Base-by-base conservation (phyloP, 1,140 invertebrate genomes). In the Tetragonula clypearis region DNA sequence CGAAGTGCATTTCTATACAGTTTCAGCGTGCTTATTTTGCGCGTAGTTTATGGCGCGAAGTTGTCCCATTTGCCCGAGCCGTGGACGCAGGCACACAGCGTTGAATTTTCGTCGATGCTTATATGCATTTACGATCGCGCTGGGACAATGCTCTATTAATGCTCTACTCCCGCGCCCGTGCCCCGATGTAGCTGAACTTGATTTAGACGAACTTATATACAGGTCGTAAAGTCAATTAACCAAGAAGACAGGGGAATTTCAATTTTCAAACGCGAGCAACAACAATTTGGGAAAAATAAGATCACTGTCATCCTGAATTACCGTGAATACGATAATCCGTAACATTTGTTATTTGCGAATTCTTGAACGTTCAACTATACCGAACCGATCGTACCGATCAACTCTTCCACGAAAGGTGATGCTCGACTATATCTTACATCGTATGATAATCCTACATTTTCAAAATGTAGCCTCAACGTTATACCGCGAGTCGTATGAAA, bases 51-150 rank as follows among this genome's bases (percentile, higher is more conserved):
- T 56, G 68, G 65, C 14, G 2, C 71, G 23, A 88, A 89, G 76
- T 89, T 89, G 75, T 77, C 55, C 87, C 81, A 86, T 88, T 89
- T 88, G 35, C 65, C 55, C 53, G 60, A 66, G 74, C n/a, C 58
- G 53, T 30, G 71, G 21, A 82, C 71, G 15, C 75, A 75, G 35
- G 75, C 76, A 88, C 84, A 86, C 30, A 30, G 88, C 62, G 79
- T 86, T 75, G 84, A 68, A 82, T 86, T 88, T 88, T 86, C 84
- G 71, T 82, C 79, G 79, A 86, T 89, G 78, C 79, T 88, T 77
- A 65, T 66, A 60, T 84, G 60, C 35, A 58, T 71, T 84, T 65
- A 72, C 77, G 58, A 79, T 87, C 83, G 60, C 79, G n/a, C 4
- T 35, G 75, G 68, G 66, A 83, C 82, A 73, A 78, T 77, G 62